Percentiles rank a stretch among this genome's conserved stretches.
These are phyloP conservation scores for Drosophila fungiperda DNA, from an alignment of 2,888 invertebrate genomes.

Conservation along the genomic window DNA sequence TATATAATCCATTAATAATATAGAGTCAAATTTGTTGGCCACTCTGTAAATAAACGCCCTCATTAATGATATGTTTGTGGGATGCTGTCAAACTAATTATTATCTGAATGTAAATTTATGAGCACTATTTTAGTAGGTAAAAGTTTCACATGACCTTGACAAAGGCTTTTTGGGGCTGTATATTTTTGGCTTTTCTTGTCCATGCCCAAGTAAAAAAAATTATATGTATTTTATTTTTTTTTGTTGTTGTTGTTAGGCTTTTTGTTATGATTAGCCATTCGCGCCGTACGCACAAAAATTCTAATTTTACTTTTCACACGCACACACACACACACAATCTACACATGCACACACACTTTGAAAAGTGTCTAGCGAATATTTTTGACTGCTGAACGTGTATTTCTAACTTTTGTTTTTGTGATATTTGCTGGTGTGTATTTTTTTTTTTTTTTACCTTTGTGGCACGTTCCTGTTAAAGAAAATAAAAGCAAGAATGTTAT, in stretches of 20 bases:
- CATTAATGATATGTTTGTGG: constrained; percentile 14
- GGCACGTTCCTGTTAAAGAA: constrained; percentile 60
- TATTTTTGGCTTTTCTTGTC: constrained; percentile 52
- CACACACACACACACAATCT: constrained; percentile 38
- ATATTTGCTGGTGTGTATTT: constrained; percentile 38
- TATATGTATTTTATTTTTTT: constrained; percentile 22
- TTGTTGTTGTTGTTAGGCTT: constrained; percentile 46
- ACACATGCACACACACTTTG: constrained; percentile 23
- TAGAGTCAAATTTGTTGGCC: neutral
- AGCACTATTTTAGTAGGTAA: constrained; percentile 14
- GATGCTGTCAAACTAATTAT: constrained; percentile 23
- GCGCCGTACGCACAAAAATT: constrained; percentile 75
- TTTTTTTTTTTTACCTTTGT: constrained; percentile 23
- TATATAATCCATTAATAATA: neutral
- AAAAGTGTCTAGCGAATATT: constrained; percentile 44
- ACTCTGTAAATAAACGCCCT: neutral
- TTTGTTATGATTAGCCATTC: constrained; percentile 80
- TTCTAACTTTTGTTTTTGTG: constrained; percentile 52
- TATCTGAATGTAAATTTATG: constrained; percentile 38
- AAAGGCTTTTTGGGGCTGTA: constrained; percentile 40
- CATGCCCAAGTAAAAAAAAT: constrained; percentile 28
- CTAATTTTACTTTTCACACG: constrained; percentile 78
- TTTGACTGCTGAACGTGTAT: constrained; percentile 51
- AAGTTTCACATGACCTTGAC: constrained; percentile 58
- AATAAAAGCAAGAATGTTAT: constrained; percentile 50